phyloP scores from a whole-genome alignment of 2,888 invertebrate species.

The Hetaerina titia region DNA sequence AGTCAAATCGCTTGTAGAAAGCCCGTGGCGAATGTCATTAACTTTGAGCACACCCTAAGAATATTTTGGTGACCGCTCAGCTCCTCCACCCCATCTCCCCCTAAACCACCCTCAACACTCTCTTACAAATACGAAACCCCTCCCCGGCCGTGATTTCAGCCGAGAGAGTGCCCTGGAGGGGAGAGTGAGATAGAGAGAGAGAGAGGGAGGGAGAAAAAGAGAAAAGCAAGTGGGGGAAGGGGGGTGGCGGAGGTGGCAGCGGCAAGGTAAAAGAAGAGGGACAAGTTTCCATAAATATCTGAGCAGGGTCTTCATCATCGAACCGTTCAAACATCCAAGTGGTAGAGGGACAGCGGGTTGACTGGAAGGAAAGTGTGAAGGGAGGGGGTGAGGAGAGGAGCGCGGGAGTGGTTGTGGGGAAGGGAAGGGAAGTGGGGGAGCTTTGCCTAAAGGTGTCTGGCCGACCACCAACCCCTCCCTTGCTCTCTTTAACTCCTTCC shows the following conservation, averaged over 20 bases:
- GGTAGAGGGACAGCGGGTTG: not conserved
- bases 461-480: not conserved
- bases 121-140: no score
- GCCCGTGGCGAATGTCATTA: no score
- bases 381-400: not conserved
- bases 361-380: not conserved
- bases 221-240: no score
- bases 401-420: not conserved
- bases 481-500: not conserved
- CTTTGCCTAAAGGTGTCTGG: slow-evolving; percentile 41
- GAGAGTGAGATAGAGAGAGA: no score
- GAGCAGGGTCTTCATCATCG: slow-evolving; percentile 66
- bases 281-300: slow-evolving; percentile 56
- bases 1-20: no score
- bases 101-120: no score
- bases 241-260: not conserved
- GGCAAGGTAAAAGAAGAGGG: slow-evolving; percentile 9
- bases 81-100: no score
- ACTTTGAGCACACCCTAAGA: no score
- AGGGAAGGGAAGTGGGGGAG: not conserved
- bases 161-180: no score
- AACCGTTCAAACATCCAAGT: slow-evolving; percentile 51
- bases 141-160: no score
- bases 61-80: no score
- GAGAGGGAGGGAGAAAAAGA: not conserved